A percentile compares a stretch with the other conserved stretches of the same genome.
phyloP scores from a whole-genome alignment of 2,888 invertebrate genomes.

The Ichneumoninae sp. region DNA sequence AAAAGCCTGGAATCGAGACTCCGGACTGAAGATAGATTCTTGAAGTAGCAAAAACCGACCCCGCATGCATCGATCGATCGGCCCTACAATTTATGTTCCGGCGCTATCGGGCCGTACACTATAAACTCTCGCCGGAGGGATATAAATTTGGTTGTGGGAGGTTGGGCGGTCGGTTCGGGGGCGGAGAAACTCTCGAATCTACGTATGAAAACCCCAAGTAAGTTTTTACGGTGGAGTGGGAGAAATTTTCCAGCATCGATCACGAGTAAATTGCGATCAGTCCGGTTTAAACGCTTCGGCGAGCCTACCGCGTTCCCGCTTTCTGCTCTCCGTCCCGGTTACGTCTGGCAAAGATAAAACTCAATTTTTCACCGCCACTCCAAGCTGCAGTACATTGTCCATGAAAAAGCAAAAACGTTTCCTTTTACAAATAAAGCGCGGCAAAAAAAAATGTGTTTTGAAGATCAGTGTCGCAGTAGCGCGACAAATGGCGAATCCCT shows the following conservation, averaged over 20 bases:
- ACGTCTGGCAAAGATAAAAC: background rate
- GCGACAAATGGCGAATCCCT: background rate
- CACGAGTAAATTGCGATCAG: conserved; percentile 52
- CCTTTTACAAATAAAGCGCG: background rate
- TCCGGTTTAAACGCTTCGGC: conserved; percentile 41
- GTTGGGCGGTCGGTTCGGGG: conserved; percentile 38
- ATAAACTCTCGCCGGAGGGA: conserved; percentile 60
- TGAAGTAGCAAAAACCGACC: conserved; percentile 27
- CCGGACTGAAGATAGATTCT: conserved; percentile 27
- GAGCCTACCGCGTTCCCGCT: background rate
- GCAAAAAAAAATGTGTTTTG: background rate
- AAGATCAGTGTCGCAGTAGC: background rate
- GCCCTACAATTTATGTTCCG: conserved; percentile 56
- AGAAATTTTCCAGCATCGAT: conserved; percentile 54
- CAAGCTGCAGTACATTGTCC: background rate
- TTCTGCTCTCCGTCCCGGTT: background rate
- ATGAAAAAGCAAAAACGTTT: background rate
- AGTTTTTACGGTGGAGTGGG: conserved; percentile 34
- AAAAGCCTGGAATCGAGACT: conserved; percentile 32
- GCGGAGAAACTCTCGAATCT: conserved; percentile 54
- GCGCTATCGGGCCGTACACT: conserved; percentile 45
- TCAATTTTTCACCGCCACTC: background rate
- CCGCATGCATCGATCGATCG: conserved; percentile 41
- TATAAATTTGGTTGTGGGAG: conserved; percentile 62
- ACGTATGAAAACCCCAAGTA: conserved; percentile 41